Conservation (phyloP, 2,113 vertebrate genomes). For the Chloroceryle aenea region DNA sequence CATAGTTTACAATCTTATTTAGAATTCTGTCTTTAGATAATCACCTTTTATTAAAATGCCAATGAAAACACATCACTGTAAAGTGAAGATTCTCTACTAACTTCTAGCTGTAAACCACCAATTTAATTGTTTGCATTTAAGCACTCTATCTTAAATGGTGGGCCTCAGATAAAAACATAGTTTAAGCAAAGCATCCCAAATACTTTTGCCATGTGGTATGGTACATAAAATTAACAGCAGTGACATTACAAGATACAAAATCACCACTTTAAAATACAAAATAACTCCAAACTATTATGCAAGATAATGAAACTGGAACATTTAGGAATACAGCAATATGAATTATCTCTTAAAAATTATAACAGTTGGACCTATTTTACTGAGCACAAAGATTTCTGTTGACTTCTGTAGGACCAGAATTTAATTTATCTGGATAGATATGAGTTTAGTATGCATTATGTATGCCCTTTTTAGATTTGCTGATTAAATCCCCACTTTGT, state of each 20-base stretch:
- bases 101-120: background rate
- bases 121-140: background rate
- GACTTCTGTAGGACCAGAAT: background rate
- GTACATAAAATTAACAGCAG: background rate
- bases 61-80: slow-evolving; percentile 3
- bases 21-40: slow-evolving; percentile 23
- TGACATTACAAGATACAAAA: background rate
- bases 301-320: background rate
- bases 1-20: background rate
- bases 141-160: background rate
- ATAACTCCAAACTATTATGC: background rate
- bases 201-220: background rate
- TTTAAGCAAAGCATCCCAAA: background rate
- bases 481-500: slow-evolving; percentile 8
- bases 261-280: background rate
- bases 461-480: background rate
- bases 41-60: slow-evolving; percentile 22
- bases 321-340: background rate
- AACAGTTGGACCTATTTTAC: background rate
- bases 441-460: background rate
- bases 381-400: background rate
- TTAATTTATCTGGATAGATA: background rate
- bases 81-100: slow-evolving; percentile 26
- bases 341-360: background rate
- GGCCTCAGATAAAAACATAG: background rate